These are phyloP conservation scores for Tribolium madens DNA, from an alignment of 1,140 invertebrate genomes.

Conservation along the genomic window DNA sequence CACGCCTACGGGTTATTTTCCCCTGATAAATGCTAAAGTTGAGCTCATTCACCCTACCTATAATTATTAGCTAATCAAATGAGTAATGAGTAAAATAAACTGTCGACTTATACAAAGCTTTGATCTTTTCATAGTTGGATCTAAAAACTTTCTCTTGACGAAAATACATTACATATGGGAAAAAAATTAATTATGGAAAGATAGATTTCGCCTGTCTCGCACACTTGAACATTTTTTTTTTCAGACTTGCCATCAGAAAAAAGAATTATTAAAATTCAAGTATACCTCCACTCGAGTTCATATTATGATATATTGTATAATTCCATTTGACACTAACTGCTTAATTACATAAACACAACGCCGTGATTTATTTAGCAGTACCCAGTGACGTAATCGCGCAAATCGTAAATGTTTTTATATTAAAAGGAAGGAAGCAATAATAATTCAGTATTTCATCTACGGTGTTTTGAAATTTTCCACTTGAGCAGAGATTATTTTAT, in stretches of 20 bases:
- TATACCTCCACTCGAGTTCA: background rate
- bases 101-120: background rate
- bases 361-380: background rate
- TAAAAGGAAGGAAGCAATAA: background rate
- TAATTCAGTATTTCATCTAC: background rate
- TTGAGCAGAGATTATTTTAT: background rate
- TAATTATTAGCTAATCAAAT: background rate
- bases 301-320: background rate
- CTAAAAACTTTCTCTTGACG: no score
- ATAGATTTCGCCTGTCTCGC: background rate
- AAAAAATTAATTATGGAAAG: background rate
- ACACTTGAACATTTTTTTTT: background rate
- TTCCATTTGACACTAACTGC: constrained; percentile 25
- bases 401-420: background rate
- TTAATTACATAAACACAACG: constrained; percentile 19
- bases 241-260: background rate
- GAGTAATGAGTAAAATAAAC: background rate
- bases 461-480: background rate
- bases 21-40: background rate
- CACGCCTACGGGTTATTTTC: background rate
- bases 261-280: background rate
- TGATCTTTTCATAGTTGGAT: background rate
- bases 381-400: background rate
- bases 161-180: background rate
- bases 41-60: background rate